Evolutionary conservation across 2,797 vertebrate genomes (phyloP).

Genomic region (Cyclura pinguis): DNA sequence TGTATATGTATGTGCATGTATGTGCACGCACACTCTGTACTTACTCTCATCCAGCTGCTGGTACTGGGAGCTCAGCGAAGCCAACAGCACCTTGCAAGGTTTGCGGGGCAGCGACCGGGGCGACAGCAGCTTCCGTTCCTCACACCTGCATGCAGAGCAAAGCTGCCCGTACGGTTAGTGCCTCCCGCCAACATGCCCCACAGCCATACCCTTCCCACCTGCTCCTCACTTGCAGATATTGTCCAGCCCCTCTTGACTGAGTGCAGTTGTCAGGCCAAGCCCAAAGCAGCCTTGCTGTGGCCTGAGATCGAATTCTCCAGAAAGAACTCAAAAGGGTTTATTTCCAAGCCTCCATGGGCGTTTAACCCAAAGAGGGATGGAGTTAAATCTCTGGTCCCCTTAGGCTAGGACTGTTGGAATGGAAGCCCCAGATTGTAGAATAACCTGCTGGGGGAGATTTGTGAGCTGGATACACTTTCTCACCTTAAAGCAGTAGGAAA

Average conservation of each 20-base stretch:
- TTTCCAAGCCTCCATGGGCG: no score
- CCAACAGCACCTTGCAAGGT: constrained; percentile 88
- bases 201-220: neutral
- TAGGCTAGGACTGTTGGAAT: no score
- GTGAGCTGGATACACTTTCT: no score
- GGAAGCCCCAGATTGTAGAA: no score
- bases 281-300: no score
- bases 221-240: neutral
- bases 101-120: constrained; percentile 88
- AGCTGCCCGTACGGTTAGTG: neutral
- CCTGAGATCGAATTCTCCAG: no score
- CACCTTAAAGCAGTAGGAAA: no score
- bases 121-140: constrained; percentile 91
- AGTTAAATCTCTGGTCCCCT: no score
- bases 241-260: no score
- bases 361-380: no score
- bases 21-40: constrained; percentile 40
- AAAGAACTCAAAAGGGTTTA: neutral
- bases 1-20: no score
- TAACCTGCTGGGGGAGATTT: no score
- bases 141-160: constrained; percentile 79
- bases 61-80: constrained; percentile 84
- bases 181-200: neutral
- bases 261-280: neutral
- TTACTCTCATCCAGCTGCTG: constrained; percentile 94